Base-by-base conservation (phyloP, 1,140 invertebrate genomes). In the Plectus sambesii region DNA sequence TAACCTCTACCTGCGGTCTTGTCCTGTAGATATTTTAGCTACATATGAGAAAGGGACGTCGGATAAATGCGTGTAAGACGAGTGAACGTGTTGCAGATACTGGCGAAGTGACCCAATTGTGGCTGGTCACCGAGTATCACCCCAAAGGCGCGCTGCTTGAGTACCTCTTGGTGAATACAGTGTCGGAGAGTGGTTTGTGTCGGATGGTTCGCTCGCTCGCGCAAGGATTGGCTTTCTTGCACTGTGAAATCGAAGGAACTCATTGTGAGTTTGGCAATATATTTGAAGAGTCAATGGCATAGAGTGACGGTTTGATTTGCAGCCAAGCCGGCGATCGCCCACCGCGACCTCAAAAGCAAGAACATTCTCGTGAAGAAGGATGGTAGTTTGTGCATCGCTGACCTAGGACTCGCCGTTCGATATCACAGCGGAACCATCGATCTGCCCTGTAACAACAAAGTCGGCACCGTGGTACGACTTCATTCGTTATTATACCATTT, bases 301-400 rank as follows among this genome's bases (percentile, higher is more conserved):
- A n/a, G n/a, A n/a, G n/a, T n/a, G n/a, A n/a, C n/a, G n/a, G n/a
- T n/a, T n/a, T n/a, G n/a, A n/a, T n/a, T n/a, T n/a, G n/a, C n/a
- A 82, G 82, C 81, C 42, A 94, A 94, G 72, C 89, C 89, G 29
- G 86, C 87, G 1, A 92, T 94, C 62, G 88, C 88, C 17, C 89
- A 94, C 71, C 77, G 88, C 52, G 88, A 94, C 74, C 75, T 94
- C n/a, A 94, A 94, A 71, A 85, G 84, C 4, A 93, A 92, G 73
- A 94, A 94, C 71, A 89, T 94, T 55, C 72, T 94, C 42, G 87
- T 94, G 17, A 92, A 90, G 72, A 80, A 78, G 20, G 88, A 90
- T 76, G 15, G 26, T 5, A 46, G 30, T 6, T 83, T 81, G 2
- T 94, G 89, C 71, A 92, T 96, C 61, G 87, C 87, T 5, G 89